phyloP scores from a whole-genome alignment of 2,113 vertebrate genomes.

The Ceuthmochares aereus region DNA sequence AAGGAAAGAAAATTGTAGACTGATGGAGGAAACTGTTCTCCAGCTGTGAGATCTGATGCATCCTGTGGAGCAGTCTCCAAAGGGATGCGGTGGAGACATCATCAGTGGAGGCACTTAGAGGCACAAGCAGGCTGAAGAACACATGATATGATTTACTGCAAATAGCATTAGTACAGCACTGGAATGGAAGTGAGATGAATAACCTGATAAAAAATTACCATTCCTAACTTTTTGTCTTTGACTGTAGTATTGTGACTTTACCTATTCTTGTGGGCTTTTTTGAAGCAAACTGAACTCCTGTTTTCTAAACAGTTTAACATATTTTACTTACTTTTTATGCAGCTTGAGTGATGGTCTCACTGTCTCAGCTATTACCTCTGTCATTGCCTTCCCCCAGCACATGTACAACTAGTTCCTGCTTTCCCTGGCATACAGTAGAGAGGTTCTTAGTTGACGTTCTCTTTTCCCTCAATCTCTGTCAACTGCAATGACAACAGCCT shows the following conservation, averaged over 20 bases:
- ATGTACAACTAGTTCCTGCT: neutral
- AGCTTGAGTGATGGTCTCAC: neutral
- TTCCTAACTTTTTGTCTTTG: neutral
- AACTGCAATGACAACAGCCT: neutral
- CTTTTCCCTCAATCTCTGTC: neutral
- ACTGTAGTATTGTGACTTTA: neutral
- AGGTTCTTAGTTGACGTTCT: neutral
- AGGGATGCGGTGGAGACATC: neutral
- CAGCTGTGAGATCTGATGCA: neutral
- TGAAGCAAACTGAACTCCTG: neutral
- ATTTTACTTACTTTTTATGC: neutral
- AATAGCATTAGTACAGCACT: neutral
- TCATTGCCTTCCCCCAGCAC: neutral
- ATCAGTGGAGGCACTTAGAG: neutral
- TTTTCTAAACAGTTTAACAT: neutral
- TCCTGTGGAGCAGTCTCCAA: neutral
- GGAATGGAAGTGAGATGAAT: neutral
- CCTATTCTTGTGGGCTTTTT: neutral
- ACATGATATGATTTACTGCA: neutral
- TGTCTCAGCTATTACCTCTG: neutral
- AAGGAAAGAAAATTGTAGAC: neutral
- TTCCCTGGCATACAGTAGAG: neutral
- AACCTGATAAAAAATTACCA: neutral
- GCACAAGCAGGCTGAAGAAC: slow-evolving; percentile 1
- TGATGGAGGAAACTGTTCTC: neutral